Evolutionary conservation across 1,140 invertebrate genomes (phyloP).

Genomic region (Leptopilina boulardi): DNA sequence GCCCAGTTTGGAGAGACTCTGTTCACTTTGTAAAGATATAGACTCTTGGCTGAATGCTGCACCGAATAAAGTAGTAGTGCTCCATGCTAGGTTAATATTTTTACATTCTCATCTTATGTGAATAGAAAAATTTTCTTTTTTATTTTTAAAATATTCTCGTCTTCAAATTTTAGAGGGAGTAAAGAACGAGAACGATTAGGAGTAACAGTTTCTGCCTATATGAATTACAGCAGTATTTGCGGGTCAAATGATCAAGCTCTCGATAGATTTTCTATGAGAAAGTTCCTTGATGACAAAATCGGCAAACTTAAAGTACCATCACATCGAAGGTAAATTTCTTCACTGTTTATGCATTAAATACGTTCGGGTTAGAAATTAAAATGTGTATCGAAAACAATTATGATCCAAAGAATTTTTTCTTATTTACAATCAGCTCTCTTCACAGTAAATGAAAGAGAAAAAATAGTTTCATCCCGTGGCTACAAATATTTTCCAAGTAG

Average conservation of each 20-base stretch:
- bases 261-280: conserved; percentile 93
- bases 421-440: no score
- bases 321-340: conserved; percentile 84
- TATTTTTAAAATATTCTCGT: neutral
- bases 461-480: no score
- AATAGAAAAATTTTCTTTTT: neutral
- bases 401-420: no score
- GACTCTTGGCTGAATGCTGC: conserved; percentile 92
- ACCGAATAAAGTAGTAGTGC: conserved; percentile 88
- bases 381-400: no score
- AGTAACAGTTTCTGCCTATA: conserved; percentile 92
- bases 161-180: conserved; percentile 77
- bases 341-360: neutral
- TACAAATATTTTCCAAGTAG: no score
- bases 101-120: neutral
- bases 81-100: conserved; percentile 87
- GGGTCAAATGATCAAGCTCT: conserved; percentile 91
- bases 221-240: conserved; percentile 96
- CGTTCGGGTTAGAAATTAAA: no score
- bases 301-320: conserved; percentile 89
- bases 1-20: conserved; percentile 91
- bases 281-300: conserved; percentile 92
- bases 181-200: conserved; percentile 89
- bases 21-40: conserved; percentile 93
- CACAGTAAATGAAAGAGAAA: no score